Percentiles rank a stretch among this genome's conserved stretches.
Evolutionary conservation across 2,113 vertebrate genomes (phyloP).

Genomic region (Scomber colias): DNA sequence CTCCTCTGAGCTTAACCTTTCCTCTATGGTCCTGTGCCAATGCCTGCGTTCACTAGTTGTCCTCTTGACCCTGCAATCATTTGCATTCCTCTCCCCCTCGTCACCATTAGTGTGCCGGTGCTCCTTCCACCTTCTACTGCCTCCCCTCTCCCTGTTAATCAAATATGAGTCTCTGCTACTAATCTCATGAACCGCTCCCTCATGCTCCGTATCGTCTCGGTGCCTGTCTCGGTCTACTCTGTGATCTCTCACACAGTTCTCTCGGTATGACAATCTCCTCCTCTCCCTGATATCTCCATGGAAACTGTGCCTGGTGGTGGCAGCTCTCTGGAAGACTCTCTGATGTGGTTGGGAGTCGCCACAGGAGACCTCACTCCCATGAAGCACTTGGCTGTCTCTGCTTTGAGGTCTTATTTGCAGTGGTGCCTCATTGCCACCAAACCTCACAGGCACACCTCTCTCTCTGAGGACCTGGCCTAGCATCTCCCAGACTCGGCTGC

Average conservation of each 20-base stretch:
- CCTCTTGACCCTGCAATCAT: slow-evolving; percentile 46
- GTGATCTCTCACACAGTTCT: slow-evolving; percentile 63
- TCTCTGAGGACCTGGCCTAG: slow-evolving; percentile 71
- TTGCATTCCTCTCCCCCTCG: slow-evolving; percentile 33
- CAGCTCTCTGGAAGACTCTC: slow-evolving; percentile 72
- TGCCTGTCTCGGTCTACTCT: slow-evolving; percentile 49
- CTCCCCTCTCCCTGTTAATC: slow-evolving; percentile 32
- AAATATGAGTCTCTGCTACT: slow-evolving; percentile 24
- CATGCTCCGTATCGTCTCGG: slow-evolving; percentile 8
- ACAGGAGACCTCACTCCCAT: slow-evolving; percentile 68
- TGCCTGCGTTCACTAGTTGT: slow-evolving; percentile 55
- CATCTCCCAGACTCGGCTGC: slow-evolving; percentile 68
- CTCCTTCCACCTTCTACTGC: slow-evolving; percentile 44
- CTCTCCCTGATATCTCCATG: slow-evolving; percentile 76
- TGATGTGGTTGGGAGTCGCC: slow-evolving; percentile 68
- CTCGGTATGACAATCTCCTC: slow-evolving; percentile 51
- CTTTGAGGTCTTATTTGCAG: slow-evolving; percentile 69
- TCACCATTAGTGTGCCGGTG: neutral
- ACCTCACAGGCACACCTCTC: slow-evolving; percentile 75
- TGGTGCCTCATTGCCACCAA: slow-evolving; percentile 56
- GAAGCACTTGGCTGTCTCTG: slow-evolving; percentile 67
- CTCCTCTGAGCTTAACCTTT: slow-evolving; percentile 73
- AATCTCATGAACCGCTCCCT: slow-evolving; percentile 48
- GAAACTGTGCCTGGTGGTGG: slow-evolving; percentile 78
- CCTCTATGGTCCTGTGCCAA: slow-evolving; percentile 45